Base-by-base conservation (phyloP, 2,888 invertebrate genomes). In the Piscicola geometra region DNA sequence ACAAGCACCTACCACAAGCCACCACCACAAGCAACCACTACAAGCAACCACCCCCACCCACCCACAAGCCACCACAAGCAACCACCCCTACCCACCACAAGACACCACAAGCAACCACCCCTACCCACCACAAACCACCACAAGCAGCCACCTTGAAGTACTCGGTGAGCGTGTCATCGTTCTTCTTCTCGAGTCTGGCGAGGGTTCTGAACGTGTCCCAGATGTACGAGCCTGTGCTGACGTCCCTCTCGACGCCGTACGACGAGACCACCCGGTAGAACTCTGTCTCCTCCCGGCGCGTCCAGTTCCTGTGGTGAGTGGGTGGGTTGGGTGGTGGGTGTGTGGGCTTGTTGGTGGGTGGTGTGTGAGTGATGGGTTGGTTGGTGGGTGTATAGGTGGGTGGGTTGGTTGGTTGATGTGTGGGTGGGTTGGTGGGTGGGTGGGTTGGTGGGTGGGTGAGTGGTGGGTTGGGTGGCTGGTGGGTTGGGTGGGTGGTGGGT, bases 221-320 rank as follows among this genome's bases (percentile, higher is more conserved):
- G 83, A 75, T 71, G 81, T 91, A 93, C n/a, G 81, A 78, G 12
- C 83, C 81, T 5, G 81, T 82, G n/a, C 79, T 78, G 1, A 81
- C 77, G 78, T 84, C 82, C 82, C 92, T 93, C 85, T 97, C 96
- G 1, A 99, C 92, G 76, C 99, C 99, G 85, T 94, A 99, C 0
- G 94, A 93, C 0, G 96, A 94, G 3, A 98, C 91, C 0, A 96
- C 92, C 75, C 96, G 89, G 82, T 95, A 91, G 86, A 99, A 99
- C 82, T 99, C 97, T 78, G 92, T 92, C 86, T 99, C 98, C 85
- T 99, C 99, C 33, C 95, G 90, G 70, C 94, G 90, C 25, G 94
- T 91, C 99, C 98, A 99, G 41, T 75, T 72, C 18, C 76, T 76
- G 50, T 15, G 21, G 21, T 9, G 21, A 15, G 21, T 9, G 12